A percentile compares a stretch with the other conserved stretches of the same genome.
Conservation (phyloP, 2,797 vertebrate genomes). For the Neosilurus hyrtlii region DNA sequence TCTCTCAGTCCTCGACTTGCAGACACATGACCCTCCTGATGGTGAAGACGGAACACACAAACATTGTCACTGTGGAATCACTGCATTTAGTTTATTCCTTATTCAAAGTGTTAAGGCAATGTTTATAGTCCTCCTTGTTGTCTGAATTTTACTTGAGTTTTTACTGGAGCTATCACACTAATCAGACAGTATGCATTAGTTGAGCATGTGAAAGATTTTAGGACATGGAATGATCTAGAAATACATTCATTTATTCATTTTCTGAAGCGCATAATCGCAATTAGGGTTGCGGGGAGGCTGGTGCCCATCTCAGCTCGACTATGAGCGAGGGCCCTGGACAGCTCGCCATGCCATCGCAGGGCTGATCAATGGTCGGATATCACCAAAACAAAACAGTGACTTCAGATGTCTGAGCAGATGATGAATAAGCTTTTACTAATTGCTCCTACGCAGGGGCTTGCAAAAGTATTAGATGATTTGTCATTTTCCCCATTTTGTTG, state of each 20-base stretch:
- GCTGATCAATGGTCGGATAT: background rate
- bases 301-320: too few relatives aligned
- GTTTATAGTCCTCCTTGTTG: background rate
- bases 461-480: too few relatives aligned
- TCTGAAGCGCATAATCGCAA: too few relatives aligned
- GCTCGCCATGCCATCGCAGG: too few relatives aligned
- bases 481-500: too few relatives aligned
- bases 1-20: slow-evolving; percentile 19
- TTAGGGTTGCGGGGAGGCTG: too few relatives aligned
- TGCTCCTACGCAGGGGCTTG: too few relatives aligned
- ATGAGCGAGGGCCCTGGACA: too few relatives aligned
- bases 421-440: background rate
- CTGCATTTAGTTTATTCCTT: background rate
- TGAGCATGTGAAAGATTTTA: background rate
- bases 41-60: slow-evolving; percentile 1
- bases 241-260: background rate
- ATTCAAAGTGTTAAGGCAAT: background rate
- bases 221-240: background rate
- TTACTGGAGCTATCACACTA: background rate
- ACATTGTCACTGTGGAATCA: background rate
- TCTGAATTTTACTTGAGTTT: background rate
- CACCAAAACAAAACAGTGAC: background rate
- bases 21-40: slow-evolving; percentile 36
- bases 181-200: background rate
- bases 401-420: background rate